Percentiles rank a stretch among this genome's conserved stretches.
Evolutionary conservation across 2,113 vertebrate genomes (phyloP).

Genomic region (Engraulis encrasicolus): DNA sequence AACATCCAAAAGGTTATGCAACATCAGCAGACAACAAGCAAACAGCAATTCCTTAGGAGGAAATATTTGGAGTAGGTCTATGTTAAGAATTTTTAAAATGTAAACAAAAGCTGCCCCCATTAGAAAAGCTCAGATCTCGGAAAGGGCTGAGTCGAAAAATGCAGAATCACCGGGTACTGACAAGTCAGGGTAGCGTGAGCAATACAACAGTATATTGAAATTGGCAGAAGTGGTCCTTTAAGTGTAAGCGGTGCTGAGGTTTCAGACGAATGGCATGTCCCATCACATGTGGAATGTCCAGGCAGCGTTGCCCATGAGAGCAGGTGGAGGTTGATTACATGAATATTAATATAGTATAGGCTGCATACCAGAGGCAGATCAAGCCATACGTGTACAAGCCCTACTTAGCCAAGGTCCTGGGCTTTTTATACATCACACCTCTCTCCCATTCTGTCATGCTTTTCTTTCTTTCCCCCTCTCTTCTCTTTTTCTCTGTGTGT

Average conservation of each 20-base stretch:
- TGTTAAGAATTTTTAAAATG: no score
- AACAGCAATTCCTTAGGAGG: no score
- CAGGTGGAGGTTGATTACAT: constrained; percentile 40
- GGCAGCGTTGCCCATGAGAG: constrained; percentile 38
- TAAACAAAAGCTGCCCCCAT: no score
- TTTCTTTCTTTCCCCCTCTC: constrained; percentile 33
- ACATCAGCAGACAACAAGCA: no score
- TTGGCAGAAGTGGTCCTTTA: no score
- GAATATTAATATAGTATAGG: constrained; percentile 37
- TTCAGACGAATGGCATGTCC: constrained; percentile 24
- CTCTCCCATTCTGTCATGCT: background rate
- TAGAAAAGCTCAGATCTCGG: no score
- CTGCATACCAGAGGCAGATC: background rate
- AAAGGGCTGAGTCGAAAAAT: no score
- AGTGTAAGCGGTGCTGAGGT: background rate
- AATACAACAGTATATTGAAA: no score
- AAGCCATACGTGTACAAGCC: background rate
- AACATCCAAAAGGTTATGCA: no score
- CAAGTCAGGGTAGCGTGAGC: no score
- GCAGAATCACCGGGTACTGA: no score
- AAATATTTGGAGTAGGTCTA: no score
- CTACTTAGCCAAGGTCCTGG: background rate
- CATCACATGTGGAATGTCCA: constrained; percentile 43
- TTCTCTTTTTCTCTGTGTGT: background rate
- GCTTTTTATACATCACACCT: background rate